These are phyloP conservation scores for Pteruthius melanotis DNA, from an alignment of 2,113 vertebrate species.

Conservation along the genomic window DNA sequence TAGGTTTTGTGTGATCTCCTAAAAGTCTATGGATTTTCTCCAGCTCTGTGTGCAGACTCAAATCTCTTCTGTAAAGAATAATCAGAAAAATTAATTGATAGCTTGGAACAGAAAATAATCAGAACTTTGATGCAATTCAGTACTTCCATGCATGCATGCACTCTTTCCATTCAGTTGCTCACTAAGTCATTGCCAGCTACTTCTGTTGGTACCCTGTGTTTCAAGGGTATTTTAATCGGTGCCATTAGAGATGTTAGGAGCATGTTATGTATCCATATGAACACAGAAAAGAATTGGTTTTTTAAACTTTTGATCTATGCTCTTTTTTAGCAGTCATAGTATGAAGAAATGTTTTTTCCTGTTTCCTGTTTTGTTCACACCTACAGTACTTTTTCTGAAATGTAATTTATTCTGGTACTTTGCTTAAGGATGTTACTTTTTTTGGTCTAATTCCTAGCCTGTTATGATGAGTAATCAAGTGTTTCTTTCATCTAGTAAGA, in stretches of 20 bases:
- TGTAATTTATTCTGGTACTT: neutral
- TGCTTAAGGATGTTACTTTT: neutral
- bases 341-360: neutral
- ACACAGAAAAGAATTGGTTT: neutral
- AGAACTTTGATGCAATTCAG: neutral
- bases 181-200: neutral
- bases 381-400: neutral
- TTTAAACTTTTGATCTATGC: neutral
- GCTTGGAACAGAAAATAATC: neutral
- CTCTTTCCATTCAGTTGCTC: neutral
- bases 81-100: neutral
- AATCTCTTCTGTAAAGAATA: neutral
- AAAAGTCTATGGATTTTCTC: neutral
- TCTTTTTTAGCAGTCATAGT: neutral
- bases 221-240: neutral
- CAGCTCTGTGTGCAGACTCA: neutral
- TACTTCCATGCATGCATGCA: neutral
- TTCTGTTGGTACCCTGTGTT: neutral
- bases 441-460: neutral
- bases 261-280: neutral
- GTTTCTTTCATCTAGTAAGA: neutral
- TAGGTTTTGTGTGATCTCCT: neutral
- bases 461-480: slow-evolving; percentile 8
- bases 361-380: neutral
- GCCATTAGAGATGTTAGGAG: neutral